Percentiles rank a stretch among this genome's conserved stretches.
phyloP scores from a whole-genome alignment of 2,797 vertebrate species.

The Masticophis lateralis region DNA sequence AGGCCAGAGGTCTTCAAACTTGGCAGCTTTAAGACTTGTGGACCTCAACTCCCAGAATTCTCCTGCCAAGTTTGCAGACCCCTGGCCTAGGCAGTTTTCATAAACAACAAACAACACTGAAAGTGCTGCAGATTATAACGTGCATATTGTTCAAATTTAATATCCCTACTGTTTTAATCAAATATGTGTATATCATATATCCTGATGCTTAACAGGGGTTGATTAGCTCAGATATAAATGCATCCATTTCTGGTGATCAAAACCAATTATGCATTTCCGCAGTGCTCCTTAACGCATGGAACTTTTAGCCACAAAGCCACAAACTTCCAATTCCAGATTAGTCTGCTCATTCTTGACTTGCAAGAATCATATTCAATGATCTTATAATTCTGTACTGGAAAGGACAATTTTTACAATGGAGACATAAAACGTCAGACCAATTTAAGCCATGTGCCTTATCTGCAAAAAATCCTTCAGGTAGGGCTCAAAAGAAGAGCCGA shows the following conservation, averaged over 20 bases:
- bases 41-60: too few relatives aligned
- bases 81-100: neutral
- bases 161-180: neutral
- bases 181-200: rapidly evolving
- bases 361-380: neutral
- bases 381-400: neutral
- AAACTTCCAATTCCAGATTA: neutral
- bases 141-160: slow-evolving; percentile 11
- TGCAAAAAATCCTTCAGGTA: neutral
- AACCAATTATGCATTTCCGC: neutral
- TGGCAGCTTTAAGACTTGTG: too few relatives aligned
- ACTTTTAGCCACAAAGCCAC: neutral
- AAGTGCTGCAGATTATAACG: neutral
- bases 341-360: neutral
- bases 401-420: neutral
- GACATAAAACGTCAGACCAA: neutral
- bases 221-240: neutral
- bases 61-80: too few relatives aligned
- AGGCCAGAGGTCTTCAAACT: too few relatives aligned
- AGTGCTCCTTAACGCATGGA: neutral
- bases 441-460: neutral
- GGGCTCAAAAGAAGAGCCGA: neutral
- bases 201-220: neutral
- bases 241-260: neutral
- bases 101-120: neutral